Conservation (phyloP, 30 jellyfish, hydroid and myxozoan genomes). For the Nemopilema nomurai region DNA sequence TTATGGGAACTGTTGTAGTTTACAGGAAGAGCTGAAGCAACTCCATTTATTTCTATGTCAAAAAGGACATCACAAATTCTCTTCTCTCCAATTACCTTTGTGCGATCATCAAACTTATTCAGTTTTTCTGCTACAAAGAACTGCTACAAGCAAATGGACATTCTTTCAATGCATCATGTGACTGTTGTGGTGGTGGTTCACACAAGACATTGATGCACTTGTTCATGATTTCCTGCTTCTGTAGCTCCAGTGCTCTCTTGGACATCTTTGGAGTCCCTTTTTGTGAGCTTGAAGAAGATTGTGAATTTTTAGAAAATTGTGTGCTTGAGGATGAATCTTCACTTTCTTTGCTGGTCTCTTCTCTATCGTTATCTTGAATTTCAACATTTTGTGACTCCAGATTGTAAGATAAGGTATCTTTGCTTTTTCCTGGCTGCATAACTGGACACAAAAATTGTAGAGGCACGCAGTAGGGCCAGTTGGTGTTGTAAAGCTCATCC, state of each 20-base stretch:
- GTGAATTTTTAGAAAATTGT: not conserved
- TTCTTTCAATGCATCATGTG: not conserved
- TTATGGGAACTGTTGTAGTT: not conserved
- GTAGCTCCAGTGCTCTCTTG: not conserved
- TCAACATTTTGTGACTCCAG: not conserved
- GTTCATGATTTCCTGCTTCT: not conserved
- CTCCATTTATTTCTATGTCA: not conserved
- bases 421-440: constrained; percentile 14
- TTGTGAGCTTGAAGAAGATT: not conserved
- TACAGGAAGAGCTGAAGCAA: not conserved
- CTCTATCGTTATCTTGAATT: not conserved
- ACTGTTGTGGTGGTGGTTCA: not conserved
- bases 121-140: not conserved
- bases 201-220: not conserved
- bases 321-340: not conserved
- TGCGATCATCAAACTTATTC: not conserved
- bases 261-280: not conserved
- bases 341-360: not conserved
- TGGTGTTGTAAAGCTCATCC: constrained; percentile 13
- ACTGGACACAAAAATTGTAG: constrained; percentile 5
- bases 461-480: constrained; percentile 2
- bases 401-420: not conserved
- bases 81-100: not conserved
- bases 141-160: not conserved
- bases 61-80: not conserved